Evolutionary conservation across 1,140 invertebrate genomes (phyloP), one percentile per base, ranked within the genome.

Genomic region (Sminthurides bifidus): DNA sequence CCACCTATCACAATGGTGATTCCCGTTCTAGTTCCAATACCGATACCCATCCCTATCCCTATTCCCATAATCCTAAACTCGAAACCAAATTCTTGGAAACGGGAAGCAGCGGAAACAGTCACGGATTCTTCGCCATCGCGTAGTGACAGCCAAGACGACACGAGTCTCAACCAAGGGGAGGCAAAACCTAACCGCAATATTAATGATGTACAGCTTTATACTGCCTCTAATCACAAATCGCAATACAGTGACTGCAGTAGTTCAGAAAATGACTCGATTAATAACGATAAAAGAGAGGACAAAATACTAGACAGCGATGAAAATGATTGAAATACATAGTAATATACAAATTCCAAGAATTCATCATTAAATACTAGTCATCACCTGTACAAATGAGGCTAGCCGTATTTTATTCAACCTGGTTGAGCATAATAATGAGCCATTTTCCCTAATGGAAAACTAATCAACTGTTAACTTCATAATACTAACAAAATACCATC

Each of bases 41-140:
- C 57, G 14, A 54, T 59, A 50, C 52, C 52, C 12, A 30, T 56
- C 30, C 54, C 54, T n/a, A 50, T 59, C 24, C 52, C 58, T 8
- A 52, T 59, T n/a, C 52, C 38, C n/a, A 49, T 59, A 1, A 30
- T 27, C 31, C n/a, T 37, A 19, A 21, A 12, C 2, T 38, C 24
- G 10, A 23, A 12, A 26, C 2, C 12, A 19, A 33, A 31, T 38
- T 23, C 52, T 37, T 23, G 23, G 37, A 50, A 44, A 33, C 8
- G 2, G 19, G n/a, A 27, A 27, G 29, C 23, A 48, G 15, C 10
- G 33, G 33, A 37, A n/a, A 37, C 10, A 37, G n/a, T 37, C 33
- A 37, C 19, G 1, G 8, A 26, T 40, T 19, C 40, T 43, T 14
- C 14, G 5, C 40, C 21, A n/a, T 43, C 40, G 10, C 44, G 17